Conservation (phyloP, 2,888 invertebrate species). For the Dione vanillae region DNA sequence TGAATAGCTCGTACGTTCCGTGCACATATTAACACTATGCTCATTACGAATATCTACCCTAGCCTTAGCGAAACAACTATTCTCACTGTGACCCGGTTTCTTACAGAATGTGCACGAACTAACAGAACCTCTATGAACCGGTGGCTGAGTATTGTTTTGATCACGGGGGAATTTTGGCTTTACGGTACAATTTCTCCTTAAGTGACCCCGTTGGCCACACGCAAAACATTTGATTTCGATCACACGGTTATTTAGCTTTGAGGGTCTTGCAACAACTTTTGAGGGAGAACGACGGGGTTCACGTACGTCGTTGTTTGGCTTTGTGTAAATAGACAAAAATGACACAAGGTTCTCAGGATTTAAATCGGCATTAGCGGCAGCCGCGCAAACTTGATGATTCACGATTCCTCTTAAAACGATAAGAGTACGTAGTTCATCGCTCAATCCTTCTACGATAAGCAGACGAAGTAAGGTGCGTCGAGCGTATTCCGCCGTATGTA, state of each 20-base stretch:
- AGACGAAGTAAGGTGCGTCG: too few species aligned
- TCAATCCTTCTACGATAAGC: too few species aligned
- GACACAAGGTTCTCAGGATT: not conserved
- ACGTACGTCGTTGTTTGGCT: not conserved
- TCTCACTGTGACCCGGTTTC: constrained; percentile 13
- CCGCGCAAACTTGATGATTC: not conserved
- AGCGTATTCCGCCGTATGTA: too few species aligned
- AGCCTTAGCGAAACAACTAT: constrained; percentile 5
- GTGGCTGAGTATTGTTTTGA: not conserved
- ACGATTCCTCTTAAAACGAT: too few species aligned
- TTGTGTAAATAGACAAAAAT: constrained; percentile 1
- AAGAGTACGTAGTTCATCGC: too few species aligned
- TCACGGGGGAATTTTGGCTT: not conserved
- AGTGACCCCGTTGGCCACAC: not conserved
- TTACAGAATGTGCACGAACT: too few species aligned
- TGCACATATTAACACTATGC: not conserved
- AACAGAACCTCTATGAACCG: too few species aligned
- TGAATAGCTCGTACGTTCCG: not conserved
- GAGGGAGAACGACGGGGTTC: too few species aligned
- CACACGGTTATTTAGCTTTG: not conserved
- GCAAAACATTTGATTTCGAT: not conserved
- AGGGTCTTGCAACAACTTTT: not conserved
- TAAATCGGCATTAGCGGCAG: not conserved
- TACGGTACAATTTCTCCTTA: too few species aligned
- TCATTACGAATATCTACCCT: not conserved